A percentile compares a stretch with the other conserved stretches of the same genome.
phyloP scores from a whole-genome alignment of 2,888 invertebrate genomes.

The Xestia c-nigrum region DNA sequence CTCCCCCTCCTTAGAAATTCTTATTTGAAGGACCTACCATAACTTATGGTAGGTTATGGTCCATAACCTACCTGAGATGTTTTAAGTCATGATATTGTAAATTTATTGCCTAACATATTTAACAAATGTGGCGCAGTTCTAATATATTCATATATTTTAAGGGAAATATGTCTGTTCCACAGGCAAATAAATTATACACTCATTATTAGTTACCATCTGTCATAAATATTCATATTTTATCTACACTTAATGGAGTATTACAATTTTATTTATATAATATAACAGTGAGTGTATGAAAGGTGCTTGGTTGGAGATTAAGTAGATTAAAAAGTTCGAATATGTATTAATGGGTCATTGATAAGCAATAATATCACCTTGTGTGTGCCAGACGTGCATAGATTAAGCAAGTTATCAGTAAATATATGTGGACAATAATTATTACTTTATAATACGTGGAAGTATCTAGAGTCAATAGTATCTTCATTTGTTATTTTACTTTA shows the following conservation, averaged over 20 bases:
- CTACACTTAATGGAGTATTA: not conserved
- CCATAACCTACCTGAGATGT: not conserved
- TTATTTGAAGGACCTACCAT: not conserved
- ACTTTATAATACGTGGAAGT: slow-evolving; percentile 28
- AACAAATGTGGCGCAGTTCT: not conserved
- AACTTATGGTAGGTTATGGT: too few species aligned
- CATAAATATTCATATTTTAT: slow-evolving; percentile 9
- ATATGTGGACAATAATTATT: slow-evolving; percentile 22
- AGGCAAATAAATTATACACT: not conserved
- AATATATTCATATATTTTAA: not conserved
- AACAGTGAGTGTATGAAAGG: not conserved
- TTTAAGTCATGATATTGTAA: not conserved
- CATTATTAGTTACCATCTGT: not conserved
- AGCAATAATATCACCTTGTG: slow-evolving; percentile 53
- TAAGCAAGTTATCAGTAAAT: slow-evolving; percentile 29
- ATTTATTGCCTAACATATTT: not conserved
- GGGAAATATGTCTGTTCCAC: not conserved
- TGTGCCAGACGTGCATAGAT: slow-evolving; percentile 38
- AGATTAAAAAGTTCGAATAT: slow-evolving; percentile 53
- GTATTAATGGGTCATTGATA: slow-evolving; percentile 66
- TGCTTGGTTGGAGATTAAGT: slow-evolving; percentile 20
- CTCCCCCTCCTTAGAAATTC: fast-evolving
- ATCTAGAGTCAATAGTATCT: slow-evolving; percentile 45
- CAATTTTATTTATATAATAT: not conserved
- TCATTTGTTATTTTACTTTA: slow-evolving; percentile 11